Conservation (phyloP, 1,140 invertebrate species). For the Heliothis virescens region DNA sequence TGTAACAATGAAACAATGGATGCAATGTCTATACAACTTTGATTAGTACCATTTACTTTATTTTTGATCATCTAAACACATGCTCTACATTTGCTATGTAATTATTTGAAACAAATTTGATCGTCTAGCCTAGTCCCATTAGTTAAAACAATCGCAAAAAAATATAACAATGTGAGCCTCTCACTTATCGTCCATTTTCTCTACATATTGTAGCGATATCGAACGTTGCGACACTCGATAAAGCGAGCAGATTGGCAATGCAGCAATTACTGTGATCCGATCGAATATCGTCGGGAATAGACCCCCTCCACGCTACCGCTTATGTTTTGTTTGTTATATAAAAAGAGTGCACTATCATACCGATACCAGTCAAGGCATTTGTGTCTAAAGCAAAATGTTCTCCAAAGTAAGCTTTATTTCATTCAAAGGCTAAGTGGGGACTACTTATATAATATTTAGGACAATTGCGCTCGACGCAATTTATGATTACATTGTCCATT, state of each 20-base stretch:
- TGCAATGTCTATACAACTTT: not conserved
- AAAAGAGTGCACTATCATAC: slow-evolving; percentile 79
- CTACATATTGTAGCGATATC: slow-evolving; percentile 76
- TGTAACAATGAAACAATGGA: not conserved
- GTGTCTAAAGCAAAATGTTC: slow-evolving; percentile 65
- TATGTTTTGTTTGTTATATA: slow-evolving; percentile 85
- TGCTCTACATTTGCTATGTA: not conserved
- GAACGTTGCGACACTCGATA: slow-evolving; percentile 77
- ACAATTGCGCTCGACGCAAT: slow-evolving; percentile 51
- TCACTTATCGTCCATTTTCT: slow-evolving; percentile 75
- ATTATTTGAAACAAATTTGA: slow-evolving; percentile 18
- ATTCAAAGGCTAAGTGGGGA: slow-evolving; percentile 44
- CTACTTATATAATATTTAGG: slow-evolving; percentile 54
- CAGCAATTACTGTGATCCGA: slow-evolving; percentile 82
- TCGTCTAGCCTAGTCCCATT: slow-evolving; percentile 3
- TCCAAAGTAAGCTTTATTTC: slow-evolving; percentile 61
- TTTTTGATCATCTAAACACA: not conserved
- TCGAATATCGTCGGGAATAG: slow-evolving; percentile 83
- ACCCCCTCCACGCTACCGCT: slow-evolving; percentile 71
- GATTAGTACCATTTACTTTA: not conserved
- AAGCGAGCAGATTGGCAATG: slow-evolving; percentile 82
- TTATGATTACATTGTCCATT: slow-evolving; percentile 48
- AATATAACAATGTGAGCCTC: slow-evolving; percentile 63
- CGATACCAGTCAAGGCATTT: slow-evolving; percentile 79
- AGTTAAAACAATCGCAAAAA: slow-evolving; percentile 56